A percentile compares a stretch with the other conserved stretches of the same genome.
These are phyloP conservation scores for Rhinolophus sinicus DNA, from an alignment of 2,113 vertebrate species.

Conservation along the genomic window DNA sequence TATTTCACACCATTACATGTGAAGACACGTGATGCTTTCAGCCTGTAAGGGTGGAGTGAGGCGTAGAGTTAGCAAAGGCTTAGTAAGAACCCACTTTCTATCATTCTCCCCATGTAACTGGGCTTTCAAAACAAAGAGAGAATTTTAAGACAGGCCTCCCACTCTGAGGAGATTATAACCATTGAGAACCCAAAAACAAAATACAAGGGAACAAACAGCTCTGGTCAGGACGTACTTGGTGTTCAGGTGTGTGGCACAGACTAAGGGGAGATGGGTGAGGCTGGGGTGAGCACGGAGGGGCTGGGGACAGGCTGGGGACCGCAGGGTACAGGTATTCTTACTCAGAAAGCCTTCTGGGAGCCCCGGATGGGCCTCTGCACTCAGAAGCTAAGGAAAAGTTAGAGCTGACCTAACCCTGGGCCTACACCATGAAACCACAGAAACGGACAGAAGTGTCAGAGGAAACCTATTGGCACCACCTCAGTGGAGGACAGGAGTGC, in stretches of 20 bases:
- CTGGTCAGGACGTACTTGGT: rapidly evolving
- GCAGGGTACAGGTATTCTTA: neutral
- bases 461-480: neutral
- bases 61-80: too few relatives aligned
- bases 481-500: neutral
- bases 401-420: neutral
- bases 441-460: neutral
- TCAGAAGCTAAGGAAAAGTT: neutral
- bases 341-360: neutral
- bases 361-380: too few relatives aligned
- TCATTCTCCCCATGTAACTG: too few relatives aligned
- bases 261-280: rapidly evolving
- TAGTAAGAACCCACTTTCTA: neutral
- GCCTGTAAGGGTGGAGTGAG: neutral
- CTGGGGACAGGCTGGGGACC: too few relatives aligned
- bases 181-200: neutral
- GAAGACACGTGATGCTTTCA: too few relatives aligned
- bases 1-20: too few relatives aligned
- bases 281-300: rapidly evolving
- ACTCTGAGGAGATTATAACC: neutral
- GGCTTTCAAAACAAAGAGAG: neutral
- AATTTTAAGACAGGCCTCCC: neutral
- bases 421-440: neutral
- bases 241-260: too few relatives aligned
- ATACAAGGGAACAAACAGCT: neutral